phyloP scores from a whole-genome alignment of 30 jellyfish, hydroid and myxozoan genomes.

The Hydractinia symbiolongicarpus region DNA sequence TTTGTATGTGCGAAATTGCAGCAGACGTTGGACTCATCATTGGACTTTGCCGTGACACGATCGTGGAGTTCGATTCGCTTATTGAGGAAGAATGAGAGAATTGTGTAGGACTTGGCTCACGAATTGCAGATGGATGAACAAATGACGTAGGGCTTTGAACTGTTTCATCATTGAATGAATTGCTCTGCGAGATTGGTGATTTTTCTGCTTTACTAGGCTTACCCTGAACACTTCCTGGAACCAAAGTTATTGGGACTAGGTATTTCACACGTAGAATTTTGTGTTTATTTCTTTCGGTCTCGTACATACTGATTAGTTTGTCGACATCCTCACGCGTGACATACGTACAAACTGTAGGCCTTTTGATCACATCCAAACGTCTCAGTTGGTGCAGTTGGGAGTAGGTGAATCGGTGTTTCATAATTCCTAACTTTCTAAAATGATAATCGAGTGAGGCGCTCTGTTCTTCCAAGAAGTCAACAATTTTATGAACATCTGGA shows the following conservation, averaged over 20 bases:
- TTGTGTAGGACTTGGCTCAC: conserved; percentile 17
- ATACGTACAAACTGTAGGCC: conserved; percentile 96
- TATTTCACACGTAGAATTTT: conserved; percentile 69
- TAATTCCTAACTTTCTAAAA: conserved; percentile 87
- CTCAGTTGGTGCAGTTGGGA: conserved; percentile 96
- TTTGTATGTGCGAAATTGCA: conserved; percentile 65
- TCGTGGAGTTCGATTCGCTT: background rate
- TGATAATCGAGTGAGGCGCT: conserved; percentile 97
- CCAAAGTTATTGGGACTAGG: conserved; percentile 62
- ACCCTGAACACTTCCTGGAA: conserved; percentile 50
- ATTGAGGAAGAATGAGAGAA: background rate
- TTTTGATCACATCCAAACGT: conserved; percentile 78
- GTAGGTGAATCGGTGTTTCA: conserved; percentile 80
- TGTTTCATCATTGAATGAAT: background rate
- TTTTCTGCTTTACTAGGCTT: background rate
- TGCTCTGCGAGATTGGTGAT: background rate
- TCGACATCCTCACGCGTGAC: conserved; percentile 70
- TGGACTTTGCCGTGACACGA: background rate
- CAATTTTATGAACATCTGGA: conserved; percentile 95
- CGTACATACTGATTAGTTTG: conserved; percentile 87
- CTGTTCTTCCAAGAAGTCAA: conserved; percentile 91
- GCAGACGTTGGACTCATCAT: conserved; percentile 55
- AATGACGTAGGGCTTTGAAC: conserved; percentile 17
- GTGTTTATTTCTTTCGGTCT: conserved; percentile 75
- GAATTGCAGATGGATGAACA: conserved; percentile 1